Evolutionary conservation across 1,140 invertebrate genomes (phyloP).

Genomic region (Caenorhabditis inopinata): DNA sequence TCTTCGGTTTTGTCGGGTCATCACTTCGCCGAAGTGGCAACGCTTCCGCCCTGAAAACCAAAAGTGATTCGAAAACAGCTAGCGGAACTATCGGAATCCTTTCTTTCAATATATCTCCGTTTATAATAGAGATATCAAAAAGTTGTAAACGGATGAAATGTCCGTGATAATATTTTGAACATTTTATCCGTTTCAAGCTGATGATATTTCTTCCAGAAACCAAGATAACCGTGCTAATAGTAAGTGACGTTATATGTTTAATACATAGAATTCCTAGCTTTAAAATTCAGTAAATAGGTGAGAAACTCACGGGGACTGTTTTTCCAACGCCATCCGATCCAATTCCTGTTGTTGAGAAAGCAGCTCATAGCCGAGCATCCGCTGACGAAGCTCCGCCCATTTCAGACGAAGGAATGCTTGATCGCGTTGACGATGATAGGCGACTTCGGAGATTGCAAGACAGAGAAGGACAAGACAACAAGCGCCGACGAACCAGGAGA

Average conservation of each 20-base stretch:
- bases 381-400: slow-evolving; percentile 50
- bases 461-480: slow-evolving; percentile 62
- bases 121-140: too few relatives aligned
- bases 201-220: too few relatives aligned
- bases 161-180: too few relatives aligned
- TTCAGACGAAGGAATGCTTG: slow-evolving; percentile 64
- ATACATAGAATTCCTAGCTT: background rate
- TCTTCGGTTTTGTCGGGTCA: slow-evolving; percentile 16
- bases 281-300: background rate
- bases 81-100: too few relatives aligned
- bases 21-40: slow-evolving; percentile 30
- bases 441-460: slow-evolving; percentile 60
- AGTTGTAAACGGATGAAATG: too few relatives aligned
- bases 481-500: slow-evolving; percentile 60
- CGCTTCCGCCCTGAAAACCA: background rate
- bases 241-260: too few relatives aligned
- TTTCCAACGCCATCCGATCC: slow-evolving; percentile 2
- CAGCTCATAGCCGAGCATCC: slow-evolving; percentile 42
- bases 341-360: slow-evolving; percentile 31
- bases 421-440: slow-evolving; percentile 63
- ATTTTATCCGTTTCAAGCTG: too few relatives aligned
- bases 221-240: too few relatives aligned
- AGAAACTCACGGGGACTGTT: slow-evolving; percentile 13
- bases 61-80: too few relatives aligned
- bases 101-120: too few relatives aligned